Conservation (phyloP, 1,140 invertebrate species). For the Drosophila ohnishii region DNA sequence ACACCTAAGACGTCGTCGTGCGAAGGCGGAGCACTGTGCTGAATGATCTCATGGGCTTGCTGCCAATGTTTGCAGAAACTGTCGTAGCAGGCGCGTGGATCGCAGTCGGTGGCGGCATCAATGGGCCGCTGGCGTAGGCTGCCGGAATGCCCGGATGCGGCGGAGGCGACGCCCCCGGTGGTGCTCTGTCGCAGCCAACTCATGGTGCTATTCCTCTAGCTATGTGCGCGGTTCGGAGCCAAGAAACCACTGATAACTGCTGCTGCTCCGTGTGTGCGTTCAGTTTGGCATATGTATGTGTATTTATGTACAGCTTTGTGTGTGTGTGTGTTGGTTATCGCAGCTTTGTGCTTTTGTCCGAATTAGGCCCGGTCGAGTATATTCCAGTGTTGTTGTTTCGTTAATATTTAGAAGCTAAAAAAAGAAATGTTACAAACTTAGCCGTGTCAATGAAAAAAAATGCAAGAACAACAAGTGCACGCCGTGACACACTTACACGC, state of each 20-base stretch:
- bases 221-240: slow-evolving; percentile 22
- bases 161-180: slow-evolving; percentile 79
- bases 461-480: slow-evolving; percentile 45
- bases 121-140: slow-evolving; percentile 79
- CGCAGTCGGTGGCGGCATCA: slow-evolving; percentile 84
- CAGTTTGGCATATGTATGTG: slow-evolving; percentile 51
- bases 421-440: slow-evolving; percentile 47
- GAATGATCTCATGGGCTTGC: slow-evolving; percentile 93
- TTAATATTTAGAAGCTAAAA: slow-evolving; percentile 60
- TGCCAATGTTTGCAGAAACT: slow-evolving; percentile 98
- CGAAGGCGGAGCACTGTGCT: slow-evolving; percentile 85
- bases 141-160: slow-evolving; percentile 19
- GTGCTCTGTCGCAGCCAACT: slow-evolving; percentile 87
- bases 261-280: slow-evolving; percentile 18
- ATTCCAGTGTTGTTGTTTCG: slow-evolving; percentile 42
- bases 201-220: slow-evolving; percentile 82
- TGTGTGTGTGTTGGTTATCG: slow-evolving; percentile 41
- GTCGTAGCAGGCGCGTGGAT: slow-evolving; percentile 93
- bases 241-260: slow-evolving; percentile 35
- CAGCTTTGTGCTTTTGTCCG: slow-evolving; percentile 59
- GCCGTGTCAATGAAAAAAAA: slow-evolving; percentile 20
- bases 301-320: slow-evolving; percentile 5
- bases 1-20: slow-evolving; percentile 95
- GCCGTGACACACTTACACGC: slow-evolving; percentile 32
- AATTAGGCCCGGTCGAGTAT: slow-evolving; percentile 45